Base-by-base conservation (phyloP, 1,140 invertebrate genomes). In the Holcopasites calliopsidis region DNA sequence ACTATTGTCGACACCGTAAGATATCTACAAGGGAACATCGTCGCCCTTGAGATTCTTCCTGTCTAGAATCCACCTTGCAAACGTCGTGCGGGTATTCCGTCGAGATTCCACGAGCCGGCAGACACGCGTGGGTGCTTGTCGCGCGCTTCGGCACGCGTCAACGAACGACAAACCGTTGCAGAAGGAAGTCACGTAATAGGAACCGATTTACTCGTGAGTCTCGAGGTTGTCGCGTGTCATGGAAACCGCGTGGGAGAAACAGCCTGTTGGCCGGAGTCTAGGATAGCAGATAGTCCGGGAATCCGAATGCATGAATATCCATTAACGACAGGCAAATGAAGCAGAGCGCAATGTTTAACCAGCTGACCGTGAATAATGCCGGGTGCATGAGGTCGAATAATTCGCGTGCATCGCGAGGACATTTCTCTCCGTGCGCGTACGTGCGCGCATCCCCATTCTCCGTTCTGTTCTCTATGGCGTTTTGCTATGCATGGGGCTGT, bases 271-370 rank as follows among this genome's bases (percentile, higher is more conserved):
- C 8, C n/a, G 31, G 50, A 50, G n/a, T n/a, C 52, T 57, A 50
- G 62, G 70, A 77, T 54, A 18, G 16, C 35, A 42, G 77, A 72
- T 55, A 61, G 6, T 35, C 49, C 50, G n/a, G 42, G 42, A 64
- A 69, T 77, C 62, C 72, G 57, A 82, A 86, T 85, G 77, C 76
- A 84, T 77, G 84, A 87, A 84, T 86, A 82, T 85, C 80, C 83
- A 86, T 84, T 85, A 85, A 82, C 60, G 66, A 58, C 64, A 47
- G 60, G 76, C 79, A 83, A 87, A 86, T 83, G 77, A 86, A 66
- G 21, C 61, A 31, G 40, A 26, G 47, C 40, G 79, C 82, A 78
- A 80, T 76, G 76, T 84, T 87, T 85, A 86, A 86, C 80, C 83
- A 80, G 50, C 47, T 60, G 44, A 76, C 21, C 71, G 66, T 64